Evolutionary conservation across 2,113 vertebrate species (phyloP).

Genomic region (Emydura subglobosa): DNA sequence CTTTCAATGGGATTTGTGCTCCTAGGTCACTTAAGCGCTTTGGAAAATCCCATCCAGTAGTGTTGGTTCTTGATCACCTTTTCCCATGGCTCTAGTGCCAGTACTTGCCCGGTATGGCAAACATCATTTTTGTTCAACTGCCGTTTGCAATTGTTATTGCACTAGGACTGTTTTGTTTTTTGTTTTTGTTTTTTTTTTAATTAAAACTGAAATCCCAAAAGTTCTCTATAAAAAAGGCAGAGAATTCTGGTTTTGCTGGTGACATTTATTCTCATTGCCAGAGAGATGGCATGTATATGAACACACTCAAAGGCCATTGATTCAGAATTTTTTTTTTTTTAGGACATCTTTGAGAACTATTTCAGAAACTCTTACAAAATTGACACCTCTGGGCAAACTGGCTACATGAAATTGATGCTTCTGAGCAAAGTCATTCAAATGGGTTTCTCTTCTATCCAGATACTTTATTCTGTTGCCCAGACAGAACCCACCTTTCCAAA

Average conservation of each 20-base stretch:
- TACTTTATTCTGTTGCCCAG: accelerated
- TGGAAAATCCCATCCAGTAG: not conserved
- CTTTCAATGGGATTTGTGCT: not conserved
- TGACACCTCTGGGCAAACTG: not conserved
- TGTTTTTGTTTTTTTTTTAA: not conserved
- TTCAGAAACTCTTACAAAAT: not conserved
- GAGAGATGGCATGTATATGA: not conserved
- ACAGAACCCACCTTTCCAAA: not conserved
- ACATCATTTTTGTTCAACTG: not conserved
- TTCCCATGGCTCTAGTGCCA: not conserved
- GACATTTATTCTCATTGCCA: not conserved
- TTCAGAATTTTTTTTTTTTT: not conserved
- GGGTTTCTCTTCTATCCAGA: not conserved
- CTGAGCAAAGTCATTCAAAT: not conserved
- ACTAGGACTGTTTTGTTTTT: not conserved
- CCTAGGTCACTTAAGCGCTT: accelerated
- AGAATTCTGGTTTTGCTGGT: not conserved
- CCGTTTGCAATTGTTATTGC: not conserved
- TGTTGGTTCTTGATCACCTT: not conserved
- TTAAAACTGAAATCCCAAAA: not conserved
- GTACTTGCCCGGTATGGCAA: not conserved
- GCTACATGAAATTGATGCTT: not conserved
- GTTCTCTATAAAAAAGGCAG: not conserved
- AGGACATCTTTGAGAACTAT: not conserved
- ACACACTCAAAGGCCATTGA: not conserved